These are phyloP conservation scores for Plebejus melissa DNA, from an alignment of 2,888 invertebrate species.

Conservation along the genomic window DNA sequence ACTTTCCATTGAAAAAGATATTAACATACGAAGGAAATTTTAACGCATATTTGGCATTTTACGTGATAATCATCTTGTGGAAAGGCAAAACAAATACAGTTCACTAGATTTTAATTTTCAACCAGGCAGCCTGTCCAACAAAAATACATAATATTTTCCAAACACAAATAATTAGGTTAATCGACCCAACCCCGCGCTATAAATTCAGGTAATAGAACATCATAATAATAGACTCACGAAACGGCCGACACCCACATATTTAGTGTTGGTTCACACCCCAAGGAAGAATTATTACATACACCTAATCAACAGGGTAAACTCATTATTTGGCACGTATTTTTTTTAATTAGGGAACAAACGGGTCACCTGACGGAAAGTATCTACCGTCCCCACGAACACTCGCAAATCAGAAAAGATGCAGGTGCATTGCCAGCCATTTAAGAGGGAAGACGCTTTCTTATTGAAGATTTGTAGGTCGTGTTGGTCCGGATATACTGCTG, in stretches of 20 bases:
- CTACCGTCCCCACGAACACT: too few species aligned
- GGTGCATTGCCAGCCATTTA: too few species aligned
- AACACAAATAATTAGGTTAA: slow-evolving; percentile 25
- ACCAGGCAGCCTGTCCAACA: background rate
- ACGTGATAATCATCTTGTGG: background rate
- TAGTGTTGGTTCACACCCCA: background rate
- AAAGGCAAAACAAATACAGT: background rate
- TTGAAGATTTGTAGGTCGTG: too few species aligned
- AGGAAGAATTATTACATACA: background rate
- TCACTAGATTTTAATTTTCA: background rate
- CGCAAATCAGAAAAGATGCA: too few species aligned
- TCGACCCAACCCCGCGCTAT: slow-evolving; percentile 19
- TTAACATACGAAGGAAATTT: background rate
- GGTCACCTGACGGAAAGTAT: too few species aligned
- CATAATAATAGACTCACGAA: slow-evolving; percentile 24
- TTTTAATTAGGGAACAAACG: too few species aligned
- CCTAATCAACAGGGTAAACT: background rate
- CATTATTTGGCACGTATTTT: background rate
- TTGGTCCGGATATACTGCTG: too few species aligned
- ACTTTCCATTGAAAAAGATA: too few species aligned
- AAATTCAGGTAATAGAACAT: slow-evolving; percentile 18
- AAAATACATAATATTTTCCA: background rate
- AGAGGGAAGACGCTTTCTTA: too few species aligned
- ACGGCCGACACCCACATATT: slow-evolving; percentile 18
- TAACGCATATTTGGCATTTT: background rate